Conservation (phyloP, 2,888 invertebrate genomes). For the Scaptomyza cyrtandrae region DNA sequence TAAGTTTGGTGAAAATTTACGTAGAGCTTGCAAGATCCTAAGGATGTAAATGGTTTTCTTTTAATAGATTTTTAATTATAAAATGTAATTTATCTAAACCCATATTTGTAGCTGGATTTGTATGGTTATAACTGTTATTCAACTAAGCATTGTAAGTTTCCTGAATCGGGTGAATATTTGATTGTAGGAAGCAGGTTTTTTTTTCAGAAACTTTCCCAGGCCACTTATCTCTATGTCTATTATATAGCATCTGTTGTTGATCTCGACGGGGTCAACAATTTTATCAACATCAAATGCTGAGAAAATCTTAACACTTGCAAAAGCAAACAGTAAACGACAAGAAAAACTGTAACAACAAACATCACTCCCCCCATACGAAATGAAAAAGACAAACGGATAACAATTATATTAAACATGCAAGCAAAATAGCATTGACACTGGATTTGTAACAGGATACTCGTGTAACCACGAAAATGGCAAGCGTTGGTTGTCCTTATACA, state of each 20-base stretch:
- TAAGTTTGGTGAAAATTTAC: too few relatives aligned
- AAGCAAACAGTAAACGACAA: conserved; percentile 9
- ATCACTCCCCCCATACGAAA: not conserved
- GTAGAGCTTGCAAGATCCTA: too few relatives aligned
- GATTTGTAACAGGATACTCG: conserved; percentile 84
- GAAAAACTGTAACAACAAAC: conserved; percentile 18
- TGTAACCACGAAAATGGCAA: conserved; percentile 81
- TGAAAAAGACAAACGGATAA: conserved; percentile 67
- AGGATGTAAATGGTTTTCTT: too few relatives aligned
- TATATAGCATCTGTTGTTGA: conserved; percentile 51
- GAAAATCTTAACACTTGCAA: conserved; percentile 67
- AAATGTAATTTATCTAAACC: too few relatives aligned
- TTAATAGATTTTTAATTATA: too few relatives aligned
- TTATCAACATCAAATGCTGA: conserved; percentile 54
- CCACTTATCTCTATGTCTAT: conserved; percentile 20
- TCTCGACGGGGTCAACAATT: conserved; percentile 34
- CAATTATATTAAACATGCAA: conserved; percentile 77
- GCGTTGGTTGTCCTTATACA: conserved; percentile 13
- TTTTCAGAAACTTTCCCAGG: conserved; percentile 39
- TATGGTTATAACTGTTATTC: too few relatives aligned
- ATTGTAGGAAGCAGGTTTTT: not conserved
- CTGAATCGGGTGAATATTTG: too few relatives aligned
- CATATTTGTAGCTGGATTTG: too few relatives aligned
- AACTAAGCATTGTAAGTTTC: too few relatives aligned
- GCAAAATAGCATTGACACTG: conserved; percentile 72